These are phyloP conservation scores for Acromyrmex heyeri DNA, from an alignment of 1,140 invertebrate species.

Conservation along the genomic window DNA sequence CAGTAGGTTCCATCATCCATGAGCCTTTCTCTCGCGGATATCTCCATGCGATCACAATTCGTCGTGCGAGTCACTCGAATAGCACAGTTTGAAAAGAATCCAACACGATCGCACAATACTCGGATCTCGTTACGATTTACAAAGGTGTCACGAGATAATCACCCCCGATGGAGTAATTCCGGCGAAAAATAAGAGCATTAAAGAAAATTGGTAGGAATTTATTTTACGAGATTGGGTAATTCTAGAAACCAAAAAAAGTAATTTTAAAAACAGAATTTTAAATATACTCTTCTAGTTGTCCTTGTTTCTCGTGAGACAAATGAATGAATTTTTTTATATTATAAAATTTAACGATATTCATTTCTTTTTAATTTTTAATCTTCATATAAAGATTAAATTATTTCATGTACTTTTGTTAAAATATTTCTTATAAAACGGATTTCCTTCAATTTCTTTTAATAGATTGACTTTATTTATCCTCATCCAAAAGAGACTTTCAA, in stretches of 20 bases:
- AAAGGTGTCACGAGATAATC: constrained; percentile 21
- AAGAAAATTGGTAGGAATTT: neutral
- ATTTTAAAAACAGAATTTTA: neutral
- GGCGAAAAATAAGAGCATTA: neutral
- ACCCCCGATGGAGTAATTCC: neutral
- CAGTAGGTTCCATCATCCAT: constrained; percentile 27
- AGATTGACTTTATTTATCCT: neutral
- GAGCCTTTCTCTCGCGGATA: constrained; percentile 32
- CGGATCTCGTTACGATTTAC: constrained; percentile 22
- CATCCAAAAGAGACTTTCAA: neutral
- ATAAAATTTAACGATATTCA: neutral
- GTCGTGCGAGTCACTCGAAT: constrained; percentile 16
- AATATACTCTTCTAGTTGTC: neutral
- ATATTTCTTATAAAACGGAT: neutral
- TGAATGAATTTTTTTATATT: neutral
- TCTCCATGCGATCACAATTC: constrained; percentile 34
- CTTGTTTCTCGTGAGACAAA: neutral
- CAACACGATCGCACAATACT: neutral
- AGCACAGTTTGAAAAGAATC: constrained; percentile 14
- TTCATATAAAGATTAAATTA: neutral
- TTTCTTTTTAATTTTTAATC: neutral
- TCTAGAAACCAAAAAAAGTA: neutral
- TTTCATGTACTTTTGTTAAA: neutral
- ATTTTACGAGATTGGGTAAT: constrained; percentile 1
- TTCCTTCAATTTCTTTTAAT: neutral